Evolutionary conservation across 1,140 invertebrate genomes (phyloP).

Genomic region (Drosophila arawakana): DNA sequence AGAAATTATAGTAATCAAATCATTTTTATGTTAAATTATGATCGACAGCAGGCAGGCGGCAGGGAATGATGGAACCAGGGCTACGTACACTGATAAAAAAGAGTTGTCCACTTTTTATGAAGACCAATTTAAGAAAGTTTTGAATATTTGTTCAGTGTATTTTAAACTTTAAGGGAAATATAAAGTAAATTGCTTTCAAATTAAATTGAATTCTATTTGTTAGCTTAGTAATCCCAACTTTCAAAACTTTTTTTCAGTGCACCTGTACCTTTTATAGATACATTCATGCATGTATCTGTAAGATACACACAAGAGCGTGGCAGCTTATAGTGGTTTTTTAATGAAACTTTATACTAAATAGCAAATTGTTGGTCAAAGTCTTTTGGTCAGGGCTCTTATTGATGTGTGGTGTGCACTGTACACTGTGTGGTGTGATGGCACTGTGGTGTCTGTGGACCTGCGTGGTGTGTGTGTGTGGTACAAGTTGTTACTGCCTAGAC

Average conservation of each 20-base stretch:
- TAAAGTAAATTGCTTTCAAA: no score
- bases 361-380: constrained; percentile 71
- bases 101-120: no score
- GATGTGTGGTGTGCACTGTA: constrained; percentile 28
- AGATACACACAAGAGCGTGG: constrained; percentile 31
- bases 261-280: not conserved
- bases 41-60: constrained; percentile 79
- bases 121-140: no score
- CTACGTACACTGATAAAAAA: constrained; percentile 2
- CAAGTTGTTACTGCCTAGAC: constrained; percentile 59
- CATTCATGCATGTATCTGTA: constrained; percentile 32
- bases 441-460: not conserved
- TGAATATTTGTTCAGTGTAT: no score
- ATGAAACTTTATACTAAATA: constrained; percentile 83
- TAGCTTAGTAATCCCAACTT: no score
- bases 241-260: no score
- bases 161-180: no score
- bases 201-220: no score
- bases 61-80: not conserved
- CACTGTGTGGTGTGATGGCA: not conserved
- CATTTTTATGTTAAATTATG: constrained; percentile 84
- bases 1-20: constrained; percentile 84
- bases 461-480: constrained; percentile 30
- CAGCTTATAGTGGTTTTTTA: constrained; percentile 68
- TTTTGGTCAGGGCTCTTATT: constrained; percentile 44